These are phyloP conservation scores for Puffinus mauretanicus DNA, from an alignment of 2,113 vertebrate genomes.

Conservation along the genomic window DNA sequence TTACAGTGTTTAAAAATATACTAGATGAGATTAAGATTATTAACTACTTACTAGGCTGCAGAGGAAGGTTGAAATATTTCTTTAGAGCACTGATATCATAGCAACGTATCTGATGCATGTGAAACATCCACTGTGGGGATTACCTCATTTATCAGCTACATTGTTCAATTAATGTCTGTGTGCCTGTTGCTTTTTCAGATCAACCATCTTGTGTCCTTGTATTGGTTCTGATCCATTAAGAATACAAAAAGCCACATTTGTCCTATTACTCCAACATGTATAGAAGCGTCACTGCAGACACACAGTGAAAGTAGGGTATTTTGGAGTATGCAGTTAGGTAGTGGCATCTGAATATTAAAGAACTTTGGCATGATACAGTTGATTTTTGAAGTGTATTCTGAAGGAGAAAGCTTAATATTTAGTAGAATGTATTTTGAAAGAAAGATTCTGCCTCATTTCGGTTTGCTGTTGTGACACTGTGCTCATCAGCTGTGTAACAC, in stretches of 20 bases:
- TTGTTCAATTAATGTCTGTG: neutral
- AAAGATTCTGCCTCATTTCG: neutral
- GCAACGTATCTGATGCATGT: neutral
- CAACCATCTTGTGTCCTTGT: neutral
- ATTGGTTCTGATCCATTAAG: conserved; percentile 10
- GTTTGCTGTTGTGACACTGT: conserved; percentile 6
- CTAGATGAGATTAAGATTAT: neutral
- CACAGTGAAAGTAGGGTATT: neutral
- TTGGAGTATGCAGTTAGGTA: neutral
- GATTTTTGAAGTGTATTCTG: conserved; percentile 6
- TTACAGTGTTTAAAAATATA: neutral
- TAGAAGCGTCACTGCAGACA: neutral
- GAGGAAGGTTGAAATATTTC: neutral
- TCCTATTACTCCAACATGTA: neutral
- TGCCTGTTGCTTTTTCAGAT: neutral
- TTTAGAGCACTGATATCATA: neutral
- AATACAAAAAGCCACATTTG: conserved; percentile 6
- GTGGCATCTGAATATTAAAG: neutral
- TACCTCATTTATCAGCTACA: neutral
- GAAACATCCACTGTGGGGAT: neutral
- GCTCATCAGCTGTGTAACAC: conserved; percentile 31
- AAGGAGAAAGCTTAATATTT: neutral
- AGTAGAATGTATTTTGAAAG: neutral
- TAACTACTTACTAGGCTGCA: neutral
- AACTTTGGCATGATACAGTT: neutral